Evolutionary conservation across 1,140 invertebrate species (phyloP), one percentile per base, ranked within the genome.

Genomic region (Helicorthomorpha holstii): DNA sequence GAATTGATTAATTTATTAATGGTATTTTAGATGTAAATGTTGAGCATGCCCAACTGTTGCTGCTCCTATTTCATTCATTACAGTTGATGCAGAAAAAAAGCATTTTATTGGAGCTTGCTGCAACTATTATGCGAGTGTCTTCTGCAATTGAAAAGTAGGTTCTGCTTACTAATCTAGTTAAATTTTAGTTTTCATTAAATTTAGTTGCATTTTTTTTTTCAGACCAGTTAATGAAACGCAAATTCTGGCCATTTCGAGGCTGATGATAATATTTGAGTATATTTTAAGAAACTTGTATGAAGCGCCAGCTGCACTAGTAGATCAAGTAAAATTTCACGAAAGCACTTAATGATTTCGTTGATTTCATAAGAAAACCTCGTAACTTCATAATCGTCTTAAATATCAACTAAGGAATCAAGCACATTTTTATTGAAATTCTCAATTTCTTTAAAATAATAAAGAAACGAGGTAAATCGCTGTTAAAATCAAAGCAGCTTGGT

Each of bases 41-140:
- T 10, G 93, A 97, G 66, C 92, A 97, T 69, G 82, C 89, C 0
- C 91, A 96, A 64, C 69, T 96, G 10, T 68, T 97, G 54, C 73
- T 97, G 0, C 94, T 95, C 64, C 69, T 96, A 1, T 96, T 96
- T 64, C 91, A 96, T 66, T 88, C 87, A 2, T 66, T 96, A 25
- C 91, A 88, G 60, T 69, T 96, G 25, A 94, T 94, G 85, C 88
- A 95, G 67, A 96, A 95, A 66, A 96, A 96, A 68, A 82, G 83
- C 2, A 84, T 97, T 0, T 68, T 96, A n/a, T 70, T 94, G 38
- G 63, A 69, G 34, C 61, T 71, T 47, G 68, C 68, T 3, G 60
- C 70, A 44, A 64, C 67, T 12, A 53, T 71, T 19, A 57, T 67
- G 29, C 58, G 58, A 27, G 58, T 64, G 25, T 45, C 53, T 46